Evolutionary conservation across 2,797 vertebrate genomes (phyloP), one percentile per base, ranked within the genome.

Genomic region (Myotis findleyi): DNA sequence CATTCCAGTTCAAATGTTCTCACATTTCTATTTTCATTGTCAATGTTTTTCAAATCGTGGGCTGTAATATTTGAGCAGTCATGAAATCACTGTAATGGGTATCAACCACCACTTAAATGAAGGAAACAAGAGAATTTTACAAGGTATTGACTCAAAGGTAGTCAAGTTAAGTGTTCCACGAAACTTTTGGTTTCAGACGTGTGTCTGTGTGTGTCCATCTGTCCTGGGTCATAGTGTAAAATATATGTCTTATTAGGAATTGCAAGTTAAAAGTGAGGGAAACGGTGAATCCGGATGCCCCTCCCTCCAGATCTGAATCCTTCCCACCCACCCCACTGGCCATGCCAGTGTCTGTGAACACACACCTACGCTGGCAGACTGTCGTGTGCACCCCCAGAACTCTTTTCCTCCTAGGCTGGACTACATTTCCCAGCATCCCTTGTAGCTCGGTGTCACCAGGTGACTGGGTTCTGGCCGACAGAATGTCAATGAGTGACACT

Each of bases 321-420:
- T 41, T 72, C 55, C 20, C 57, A 20, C 36, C 66, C 16, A 59
- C 33, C 23, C 36, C 1, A 33, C 49, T 2, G 33, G 23, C 47
- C 44, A 7, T 0, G 1, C 6, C 0, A 3, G 23, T 7, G 47
- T 62, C 71, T 38, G 23, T 12, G 18, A 38, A 82, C 8, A 33
- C 14, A n/a, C 49, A 13, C 21, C 30, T 8, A 16, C 53, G 0
- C 25, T 9, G 75, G 33, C 2, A 1, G 30, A 44, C 23, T 11
- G 10, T 0, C 27, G 1, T 21, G 3, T 2, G 23, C 7, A 2
- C 0, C 27, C 20, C n/a, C 27, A 8, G 0, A 0, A 6, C 64
- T 25, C 68, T 76, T 55, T 36, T 8, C 17, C n/a, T 85, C 30
- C 4, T 5, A 41, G 33, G 4, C 16, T 53, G 51, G 93, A 64